Conservation (phyloP, 2,888 invertebrate species). For the Argynnis bischoffii region DNA sequence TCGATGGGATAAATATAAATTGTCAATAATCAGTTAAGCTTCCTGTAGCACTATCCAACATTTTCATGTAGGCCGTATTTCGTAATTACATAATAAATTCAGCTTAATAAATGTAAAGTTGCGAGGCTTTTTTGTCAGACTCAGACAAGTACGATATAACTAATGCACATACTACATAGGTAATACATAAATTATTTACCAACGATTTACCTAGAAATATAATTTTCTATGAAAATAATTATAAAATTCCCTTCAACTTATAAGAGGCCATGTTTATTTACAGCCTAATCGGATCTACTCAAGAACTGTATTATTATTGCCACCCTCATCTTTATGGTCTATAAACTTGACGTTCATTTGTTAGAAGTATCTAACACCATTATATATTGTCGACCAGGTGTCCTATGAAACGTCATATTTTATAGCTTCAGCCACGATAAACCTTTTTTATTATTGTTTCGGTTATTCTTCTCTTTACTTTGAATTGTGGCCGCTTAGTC, state of each 20-base stretch:
- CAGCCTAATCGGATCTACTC: slow-evolving; percentile 47
- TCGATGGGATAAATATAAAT: no score
- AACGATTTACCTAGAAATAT: background rate
- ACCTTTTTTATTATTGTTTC: slow-evolving; percentile 43
- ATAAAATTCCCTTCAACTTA: slow-evolving; percentile 1
- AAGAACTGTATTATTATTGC: slow-evolving; percentile 51
- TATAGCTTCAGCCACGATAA: slow-evolving; percentile 48
- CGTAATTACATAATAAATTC: no score
- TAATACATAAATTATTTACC: no score
- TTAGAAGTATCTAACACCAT: slow-evolving; percentile 36
- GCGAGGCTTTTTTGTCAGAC: no score
- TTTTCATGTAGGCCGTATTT: no score
- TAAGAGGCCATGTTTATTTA: slow-evolving; percentile 33
- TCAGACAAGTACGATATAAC: no score
- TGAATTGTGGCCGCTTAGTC: background rate
- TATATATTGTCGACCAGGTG: slow-evolving; percentile 49
- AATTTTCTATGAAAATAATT: background rate
- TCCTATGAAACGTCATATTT: slow-evolving; percentile 50
- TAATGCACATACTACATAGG: no score
- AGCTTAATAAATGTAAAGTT: no score
- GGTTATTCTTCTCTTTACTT: slow-evolving; percentile 26
- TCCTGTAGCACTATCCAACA: no score
- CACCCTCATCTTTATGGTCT: slow-evolving; percentile 56
- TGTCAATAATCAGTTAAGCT: no score
- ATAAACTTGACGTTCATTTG: slow-evolving; percentile 45